Evolutionary conservation across 2,113 vertebrate genomes (phyloP).

Genomic region (Haemorhous mexicanus): DNA sequence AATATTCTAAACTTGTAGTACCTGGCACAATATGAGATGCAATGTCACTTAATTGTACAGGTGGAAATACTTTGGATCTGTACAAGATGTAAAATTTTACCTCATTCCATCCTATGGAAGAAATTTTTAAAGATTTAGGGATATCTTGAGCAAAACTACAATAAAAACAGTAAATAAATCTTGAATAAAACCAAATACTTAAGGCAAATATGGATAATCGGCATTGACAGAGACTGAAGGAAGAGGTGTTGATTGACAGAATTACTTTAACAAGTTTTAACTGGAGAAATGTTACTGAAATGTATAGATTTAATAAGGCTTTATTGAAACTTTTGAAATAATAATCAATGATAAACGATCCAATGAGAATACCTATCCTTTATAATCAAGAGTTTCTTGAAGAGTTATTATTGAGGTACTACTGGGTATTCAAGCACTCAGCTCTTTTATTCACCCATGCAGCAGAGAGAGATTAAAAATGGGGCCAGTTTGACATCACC

Average conservation of each 20-base stretch:
- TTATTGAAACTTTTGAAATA: neutral
- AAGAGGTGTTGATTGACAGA: neutral
- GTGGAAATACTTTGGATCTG: neutral
- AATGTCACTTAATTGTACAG: neutral
- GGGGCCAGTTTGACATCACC: neutral
- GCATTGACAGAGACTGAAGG: neutral
- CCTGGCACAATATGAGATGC: neutral
- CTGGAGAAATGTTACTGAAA: neutral
- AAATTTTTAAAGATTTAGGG: neutral
- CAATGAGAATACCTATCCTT: neutral
- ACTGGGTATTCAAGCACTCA: neutral
- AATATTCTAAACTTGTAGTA: neutral
- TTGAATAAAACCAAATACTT: neutral
- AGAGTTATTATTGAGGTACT: neutral
- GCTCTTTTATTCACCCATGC: neutral
- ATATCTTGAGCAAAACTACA: neutral
- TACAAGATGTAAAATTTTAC: neutral
- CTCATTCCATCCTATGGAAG: neutral
- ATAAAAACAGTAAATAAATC: neutral
- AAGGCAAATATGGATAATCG: neutral
- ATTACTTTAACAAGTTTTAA: neutral
- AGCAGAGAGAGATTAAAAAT: fast-evolving
- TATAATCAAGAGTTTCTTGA: neutral
- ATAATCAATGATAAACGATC: neutral
- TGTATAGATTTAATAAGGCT: neutral